Conservation (phyloP, 2,113 vertebrate genomes). For the Psilopsiagon aymara region DNA sequence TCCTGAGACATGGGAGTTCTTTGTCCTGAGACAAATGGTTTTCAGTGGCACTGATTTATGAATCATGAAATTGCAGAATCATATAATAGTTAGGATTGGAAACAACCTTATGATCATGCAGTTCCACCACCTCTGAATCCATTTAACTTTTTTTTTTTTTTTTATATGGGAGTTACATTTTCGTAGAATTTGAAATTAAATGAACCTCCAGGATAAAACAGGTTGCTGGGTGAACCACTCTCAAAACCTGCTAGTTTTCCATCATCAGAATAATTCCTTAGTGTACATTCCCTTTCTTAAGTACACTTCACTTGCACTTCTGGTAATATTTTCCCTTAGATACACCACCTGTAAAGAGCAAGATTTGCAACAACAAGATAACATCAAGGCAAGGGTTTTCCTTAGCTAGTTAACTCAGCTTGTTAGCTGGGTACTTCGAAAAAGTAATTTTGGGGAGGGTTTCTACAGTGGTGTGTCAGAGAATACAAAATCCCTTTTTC, state of each 20-base stretch:
- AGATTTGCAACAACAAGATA: not conserved
- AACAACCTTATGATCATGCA: not conserved
- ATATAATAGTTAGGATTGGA: not conserved
- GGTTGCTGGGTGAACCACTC: not conserved
- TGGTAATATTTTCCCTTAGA: not conserved
- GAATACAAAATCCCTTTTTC: not conserved
- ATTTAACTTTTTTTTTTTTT: not conserved
- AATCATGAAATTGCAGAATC: not conserved
- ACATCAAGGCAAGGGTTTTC: not conserved
- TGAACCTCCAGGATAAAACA: not conserved
- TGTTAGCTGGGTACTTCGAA: not conserved
- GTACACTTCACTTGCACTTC: not conserved
- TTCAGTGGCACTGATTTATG: not conserved
- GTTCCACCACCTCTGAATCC: not conserved
- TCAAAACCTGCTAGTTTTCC: not conserved
- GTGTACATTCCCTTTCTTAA: not conserved
- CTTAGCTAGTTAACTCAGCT: not conserved
- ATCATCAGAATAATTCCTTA: not conserved
- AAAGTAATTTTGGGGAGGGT: not conserved
- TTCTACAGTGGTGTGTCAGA: not conserved
- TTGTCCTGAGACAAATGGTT: not conserved
- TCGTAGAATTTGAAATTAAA: not conserved
- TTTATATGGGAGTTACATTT: not conserved
- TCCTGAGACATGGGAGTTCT: accelerated
- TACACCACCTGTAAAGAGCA: not conserved